These are phyloP conservation scores for Tauraco hartlaubi DNA, from an alignment of 2,797 vertebrate species.

Conservation along the genomic window DNA sequence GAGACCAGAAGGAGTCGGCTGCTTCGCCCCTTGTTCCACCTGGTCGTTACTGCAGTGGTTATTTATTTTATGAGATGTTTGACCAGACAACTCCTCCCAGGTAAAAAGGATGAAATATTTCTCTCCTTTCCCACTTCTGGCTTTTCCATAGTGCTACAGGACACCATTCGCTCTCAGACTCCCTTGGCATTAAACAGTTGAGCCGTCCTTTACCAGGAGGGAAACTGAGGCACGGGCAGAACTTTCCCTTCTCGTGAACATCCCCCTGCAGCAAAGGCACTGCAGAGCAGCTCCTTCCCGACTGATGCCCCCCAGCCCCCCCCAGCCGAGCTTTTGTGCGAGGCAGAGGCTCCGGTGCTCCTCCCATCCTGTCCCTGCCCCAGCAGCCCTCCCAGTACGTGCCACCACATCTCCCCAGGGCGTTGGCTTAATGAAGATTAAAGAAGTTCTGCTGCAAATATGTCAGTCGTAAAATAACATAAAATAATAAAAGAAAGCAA, in stretches of 20 bases:
- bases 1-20: not conserved
- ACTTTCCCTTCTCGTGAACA: not conserved
- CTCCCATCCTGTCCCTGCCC: not conserved
- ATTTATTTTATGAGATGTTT: not conserved
- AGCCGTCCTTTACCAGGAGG: not conserved
- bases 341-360: not conserved
- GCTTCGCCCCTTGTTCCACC: not conserved
- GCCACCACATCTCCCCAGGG: not conserved
- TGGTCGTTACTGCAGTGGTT: not conserved
- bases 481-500: not conserved
- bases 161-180: not conserved
- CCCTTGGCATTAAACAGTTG: fast-evolving
- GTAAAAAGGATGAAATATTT: not conserved
- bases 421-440: not conserved
- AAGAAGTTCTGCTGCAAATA: not conserved
- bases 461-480: not conserved
- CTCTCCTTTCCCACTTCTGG: not conserved
- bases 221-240: not conserved
- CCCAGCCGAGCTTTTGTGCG: not conserved
- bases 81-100: not conserved
- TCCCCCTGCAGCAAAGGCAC: not conserved
- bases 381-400: fast-evolving
- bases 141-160: not conserved
- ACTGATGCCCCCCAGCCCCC: fast-evolving
- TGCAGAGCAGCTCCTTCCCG: not conserved